Evolutionary conservation across 2,113 vertebrate species (phyloP).

Genomic region (Chlorocebus sabaeus): DNA sequence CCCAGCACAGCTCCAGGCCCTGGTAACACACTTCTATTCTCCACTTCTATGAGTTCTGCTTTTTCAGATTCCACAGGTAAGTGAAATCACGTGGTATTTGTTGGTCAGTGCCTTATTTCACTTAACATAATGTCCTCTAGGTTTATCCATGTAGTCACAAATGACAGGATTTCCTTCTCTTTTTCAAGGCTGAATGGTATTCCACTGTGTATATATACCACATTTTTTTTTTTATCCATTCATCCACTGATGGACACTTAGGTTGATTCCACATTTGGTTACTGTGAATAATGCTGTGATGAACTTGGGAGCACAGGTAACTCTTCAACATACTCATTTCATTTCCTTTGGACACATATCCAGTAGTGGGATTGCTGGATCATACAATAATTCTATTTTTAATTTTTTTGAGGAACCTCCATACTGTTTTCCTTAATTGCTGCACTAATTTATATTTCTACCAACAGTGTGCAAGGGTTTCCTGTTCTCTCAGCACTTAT

Average conservation of each 20-base stretch:
- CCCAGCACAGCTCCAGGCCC: too few species aligned
- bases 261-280: neutral
- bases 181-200: neutral
- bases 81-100: neutral
- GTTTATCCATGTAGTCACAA: neutral
- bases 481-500: neutral
- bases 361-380: neutral
- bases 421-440: neutral
- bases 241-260: neutral
- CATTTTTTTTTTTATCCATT: neutral
- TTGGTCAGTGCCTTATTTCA: neutral
- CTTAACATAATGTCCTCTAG: neutral
- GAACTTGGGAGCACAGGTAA: neutral
- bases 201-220: neutral
- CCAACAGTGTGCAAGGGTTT: neutral
- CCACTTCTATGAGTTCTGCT: neutral
- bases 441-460: neutral
- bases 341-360: neutral
- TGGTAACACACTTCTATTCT: neutral
- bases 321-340: neutral
- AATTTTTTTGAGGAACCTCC: neutral
- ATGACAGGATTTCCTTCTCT: neutral
- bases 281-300: neutral
- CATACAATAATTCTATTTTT: neutral
- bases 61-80: neutral